Evolutionary conservation across 2,797 vertebrate genomes (phyloP).

Genomic region (Acanthiza pusilla): DNA sequence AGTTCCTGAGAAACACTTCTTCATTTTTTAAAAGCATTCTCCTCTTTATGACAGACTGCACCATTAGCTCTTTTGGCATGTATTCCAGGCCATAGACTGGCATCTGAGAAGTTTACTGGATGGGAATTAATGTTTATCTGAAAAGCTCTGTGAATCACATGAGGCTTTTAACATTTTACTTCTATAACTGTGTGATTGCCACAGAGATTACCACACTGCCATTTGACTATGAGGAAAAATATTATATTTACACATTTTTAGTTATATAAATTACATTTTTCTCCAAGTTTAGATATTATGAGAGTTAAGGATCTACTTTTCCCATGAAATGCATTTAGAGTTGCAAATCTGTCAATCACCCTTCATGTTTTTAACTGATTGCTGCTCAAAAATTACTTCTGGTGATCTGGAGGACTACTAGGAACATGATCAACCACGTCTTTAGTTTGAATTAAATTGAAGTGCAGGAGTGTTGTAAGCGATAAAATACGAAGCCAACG

Average conservation of each 20-base stretch:
- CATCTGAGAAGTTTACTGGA: background rate
- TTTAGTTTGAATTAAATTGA: background rate
- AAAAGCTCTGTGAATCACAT: background rate
- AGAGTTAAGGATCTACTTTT: background rate
- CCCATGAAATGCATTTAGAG: background rate
- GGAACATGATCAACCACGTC: background rate
- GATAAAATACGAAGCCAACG: too few species aligned
- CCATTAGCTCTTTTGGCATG: background rate
- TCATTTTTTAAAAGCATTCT: background rate
- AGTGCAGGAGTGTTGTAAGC: too few species aligned
- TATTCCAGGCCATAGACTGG: background rate
- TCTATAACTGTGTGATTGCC: background rate
- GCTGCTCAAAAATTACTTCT: background rate
- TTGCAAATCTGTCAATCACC: background rate
- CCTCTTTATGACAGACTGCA: background rate
- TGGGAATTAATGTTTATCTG: background rate
- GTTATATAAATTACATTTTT: background rate
- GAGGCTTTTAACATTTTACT: background rate
- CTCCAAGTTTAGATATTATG: background rate
- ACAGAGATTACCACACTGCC: background rate
- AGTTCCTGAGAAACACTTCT: background rate
- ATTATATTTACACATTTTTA: background rate
- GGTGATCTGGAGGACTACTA: background rate
- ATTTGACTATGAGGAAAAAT: background rate
- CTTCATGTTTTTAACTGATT: background rate